Conservation (phyloP, 2,888 invertebrate genomes). For the Tineola bisselliella region DNA sequence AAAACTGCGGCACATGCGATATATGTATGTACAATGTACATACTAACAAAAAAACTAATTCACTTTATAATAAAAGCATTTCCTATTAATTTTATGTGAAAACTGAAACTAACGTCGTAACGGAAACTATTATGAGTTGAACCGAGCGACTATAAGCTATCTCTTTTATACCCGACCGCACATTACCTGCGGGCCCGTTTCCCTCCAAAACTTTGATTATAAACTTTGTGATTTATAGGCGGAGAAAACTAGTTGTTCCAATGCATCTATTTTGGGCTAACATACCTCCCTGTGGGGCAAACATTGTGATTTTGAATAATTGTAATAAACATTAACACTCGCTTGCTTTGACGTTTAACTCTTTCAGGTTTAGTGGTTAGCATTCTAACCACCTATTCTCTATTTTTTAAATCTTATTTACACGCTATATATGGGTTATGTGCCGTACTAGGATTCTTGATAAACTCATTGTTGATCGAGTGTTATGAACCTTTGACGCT, state of each 20-base stretch:
- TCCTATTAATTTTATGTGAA: background rate
- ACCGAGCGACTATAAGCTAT: background rate
- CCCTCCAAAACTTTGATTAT: conserved; percentile 3
- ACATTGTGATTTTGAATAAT: background rate
- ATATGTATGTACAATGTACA: too few species aligned
- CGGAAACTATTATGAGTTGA: background rate
- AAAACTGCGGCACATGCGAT: too few species aligned
- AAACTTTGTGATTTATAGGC: conserved; percentile 8
- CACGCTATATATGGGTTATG: too few species aligned
- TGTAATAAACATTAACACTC: background rate
- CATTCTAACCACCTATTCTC: too few species aligned
- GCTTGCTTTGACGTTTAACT: too few species aligned
- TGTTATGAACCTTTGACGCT: too few species aligned
- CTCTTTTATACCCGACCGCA: conserved; percentile 4
- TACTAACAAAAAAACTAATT: too few species aligned
- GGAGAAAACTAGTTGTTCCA: background rate
- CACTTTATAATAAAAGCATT: too few species aligned
- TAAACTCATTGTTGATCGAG: too few species aligned
- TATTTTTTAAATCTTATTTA: too few species aligned
- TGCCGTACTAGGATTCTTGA: too few species aligned
- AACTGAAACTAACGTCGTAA: conserved; percentile 3
- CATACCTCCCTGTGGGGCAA: background rate
- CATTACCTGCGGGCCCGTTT: conserved; percentile 5
- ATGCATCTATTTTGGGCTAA: background rate
- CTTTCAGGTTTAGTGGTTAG: too few species aligned